phyloP scores from a whole-genome alignment of 2,797 vertebrate species.

The Gallinago solitaria region DNA sequence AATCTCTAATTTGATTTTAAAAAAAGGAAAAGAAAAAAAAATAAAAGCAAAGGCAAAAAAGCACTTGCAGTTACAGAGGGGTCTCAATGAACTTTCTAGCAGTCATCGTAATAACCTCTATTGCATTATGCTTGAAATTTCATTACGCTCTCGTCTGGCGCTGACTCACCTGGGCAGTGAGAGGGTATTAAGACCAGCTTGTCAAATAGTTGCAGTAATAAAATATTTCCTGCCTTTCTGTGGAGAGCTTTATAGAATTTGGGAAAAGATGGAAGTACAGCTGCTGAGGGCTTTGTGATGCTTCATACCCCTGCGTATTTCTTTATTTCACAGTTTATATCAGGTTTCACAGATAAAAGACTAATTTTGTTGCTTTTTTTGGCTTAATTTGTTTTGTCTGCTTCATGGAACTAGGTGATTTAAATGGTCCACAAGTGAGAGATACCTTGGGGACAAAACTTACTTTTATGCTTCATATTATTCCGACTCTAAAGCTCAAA shows the following conservation, averaged over 20 bases:
- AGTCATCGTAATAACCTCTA: neutral
- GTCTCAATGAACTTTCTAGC: neutral
- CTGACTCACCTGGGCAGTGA: conserved; percentile 34
- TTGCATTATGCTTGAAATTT: conserved; percentile 41
- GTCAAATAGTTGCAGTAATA: conserved; percentile 49
- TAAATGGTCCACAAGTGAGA: conserved; percentile 70
- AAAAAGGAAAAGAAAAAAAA: neutral
- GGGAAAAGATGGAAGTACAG: neutral
- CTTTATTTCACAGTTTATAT: conserved; percentile 17
- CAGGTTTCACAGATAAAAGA: conserved; percentile 57
- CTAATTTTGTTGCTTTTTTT: conserved; percentile 53
- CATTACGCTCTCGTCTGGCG: neutral
- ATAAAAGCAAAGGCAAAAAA: neutral
- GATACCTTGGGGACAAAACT: conserved; percentile 71
- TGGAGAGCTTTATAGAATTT: conserved; percentile 21
- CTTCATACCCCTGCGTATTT: neutral
- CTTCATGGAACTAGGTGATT: conserved; percentile 69
- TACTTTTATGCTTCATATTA: conserved; percentile 66
- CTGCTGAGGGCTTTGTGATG: neutral
- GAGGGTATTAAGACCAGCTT: conserved; percentile 26
- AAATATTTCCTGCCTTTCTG: conserved; percentile 55
- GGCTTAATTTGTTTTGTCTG: conserved; percentile 71
- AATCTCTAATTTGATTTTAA: neutral
- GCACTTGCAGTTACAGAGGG: neutral
- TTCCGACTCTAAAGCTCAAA: conserved; percentile 71